phyloP scores from a whole-genome alignment of 2,888 invertebrate genomes.

The Ryuthela nishihirai region DNA sequence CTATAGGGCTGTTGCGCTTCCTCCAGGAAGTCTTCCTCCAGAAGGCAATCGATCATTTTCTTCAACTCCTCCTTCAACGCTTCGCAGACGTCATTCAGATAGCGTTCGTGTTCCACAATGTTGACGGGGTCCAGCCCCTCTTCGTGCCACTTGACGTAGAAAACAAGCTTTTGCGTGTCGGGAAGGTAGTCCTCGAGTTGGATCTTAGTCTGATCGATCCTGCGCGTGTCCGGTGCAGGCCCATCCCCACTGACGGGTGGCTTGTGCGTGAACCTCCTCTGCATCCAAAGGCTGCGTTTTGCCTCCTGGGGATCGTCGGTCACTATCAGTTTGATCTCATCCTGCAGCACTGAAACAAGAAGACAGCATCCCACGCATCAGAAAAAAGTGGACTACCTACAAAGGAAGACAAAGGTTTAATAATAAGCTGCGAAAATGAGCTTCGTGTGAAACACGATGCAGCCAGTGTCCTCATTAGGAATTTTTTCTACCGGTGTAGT shows the following conservation, averaged over 20 bases:
- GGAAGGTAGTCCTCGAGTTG: conserved; percentile 35
- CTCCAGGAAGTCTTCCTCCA: conserved; percentile 59
- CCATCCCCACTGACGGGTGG: conserved; percentile 25
- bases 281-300: conserved; percentile 68
- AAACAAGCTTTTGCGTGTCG: conserved; percentile 49
- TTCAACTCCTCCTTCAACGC: conserved; percentile 66
- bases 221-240: conserved; percentile 45
- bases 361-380: too few relatives aligned
- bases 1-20: conserved; percentile 31
- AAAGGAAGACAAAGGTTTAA: too few relatives aligned
- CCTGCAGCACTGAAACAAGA: conserved; percentile 42
- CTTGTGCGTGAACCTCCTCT: conserved; percentile 37
- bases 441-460: too few relatives aligned
- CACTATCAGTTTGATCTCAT: conserved; percentile 77
- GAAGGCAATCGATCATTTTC: conserved; percentile 64
- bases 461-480: too few relatives aligned
- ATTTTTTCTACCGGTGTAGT: too few relatives aligned
- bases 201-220: conserved; percentile 25
- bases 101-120: conserved; percentile 60
- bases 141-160: conserved; percentile 57
- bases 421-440: too few relatives aligned
- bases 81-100: conserved; percentile 61
- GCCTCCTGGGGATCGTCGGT: conserved; percentile 74
- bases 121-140: conserved; percentile 54
- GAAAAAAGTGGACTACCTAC: too few relatives aligned